Evolutionary conservation across 92 coral and sea anemone genomes (phyloP), one percentile per base, ranked within the genome.

Genomic region (Parazoanthus swiftii): DNA sequence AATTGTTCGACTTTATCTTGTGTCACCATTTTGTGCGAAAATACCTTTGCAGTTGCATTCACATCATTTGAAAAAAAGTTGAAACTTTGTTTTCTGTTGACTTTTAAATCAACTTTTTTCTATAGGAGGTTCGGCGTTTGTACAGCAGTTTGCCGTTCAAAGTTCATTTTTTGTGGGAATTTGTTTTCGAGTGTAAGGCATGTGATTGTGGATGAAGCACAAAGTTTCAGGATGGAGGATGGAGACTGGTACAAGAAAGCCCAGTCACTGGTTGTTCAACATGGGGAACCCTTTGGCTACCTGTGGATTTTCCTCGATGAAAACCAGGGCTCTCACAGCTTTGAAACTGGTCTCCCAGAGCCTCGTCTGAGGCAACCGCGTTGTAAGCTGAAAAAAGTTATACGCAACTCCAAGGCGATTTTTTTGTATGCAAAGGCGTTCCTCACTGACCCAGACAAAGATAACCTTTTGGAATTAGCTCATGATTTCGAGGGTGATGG

Each of bases 131-230:
- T 16, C 10, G 25, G 20, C 23, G 9, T 81, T 42, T 38, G 73
- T 23, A 4, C 1, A 6, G 51, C 75, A 63, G 85, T 81, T 5
- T 81, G 85, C n/a, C 50, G 85, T 18, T 13, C 73, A 36, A 63
- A 9, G 6, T 63, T 81, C 48, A 65, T 63, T 50, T 1, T 0
- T 0, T 18, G 54, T 1, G 0, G 9, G 59, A 77, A 11, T 6
- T 0, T 0, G 2, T 65, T 23, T 59, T 73, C 29, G 3, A 4
- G 7, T 1, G 85, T 58, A 4, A 58, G n/a, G 16, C 85, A 81
- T 16, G 51, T 81, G 23, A 4, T 81, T 18, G 21, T 81, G 1
- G 85, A 81, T n/a, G 85, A 81, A 46, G 85, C 85, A 0, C 85
- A 81, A 25, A 63, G 43, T 65, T 81, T 81, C 56, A 42, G 85